Conservation (phyloP, 2,888 invertebrate species). For the Apodemia mormo region DNA sequence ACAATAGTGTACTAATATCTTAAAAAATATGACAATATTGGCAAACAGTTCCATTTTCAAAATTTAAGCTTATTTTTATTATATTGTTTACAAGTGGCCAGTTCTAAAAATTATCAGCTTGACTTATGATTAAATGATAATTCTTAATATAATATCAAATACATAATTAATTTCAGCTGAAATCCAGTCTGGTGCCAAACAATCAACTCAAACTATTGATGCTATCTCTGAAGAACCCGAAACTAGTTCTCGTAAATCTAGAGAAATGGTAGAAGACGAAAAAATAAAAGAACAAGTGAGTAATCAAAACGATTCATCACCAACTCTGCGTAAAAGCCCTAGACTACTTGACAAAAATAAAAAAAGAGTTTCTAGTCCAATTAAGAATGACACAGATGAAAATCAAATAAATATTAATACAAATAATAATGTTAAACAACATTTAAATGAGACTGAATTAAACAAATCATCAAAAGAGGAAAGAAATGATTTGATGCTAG, state of each 20-base stretch:
- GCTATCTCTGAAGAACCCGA: conserved; percentile 59
- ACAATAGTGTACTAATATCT: no score
- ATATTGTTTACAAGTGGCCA: no score
- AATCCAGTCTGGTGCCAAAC: conserved; percentile 39
- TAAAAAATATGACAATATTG: no score
- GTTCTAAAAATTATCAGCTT: no score
- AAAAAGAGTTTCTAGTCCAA: conserved; percentile 36
- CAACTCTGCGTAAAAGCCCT: conserved; percentile 42
- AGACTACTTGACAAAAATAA: conserved; percentile 44
- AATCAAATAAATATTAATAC: conserved; percentile 19
- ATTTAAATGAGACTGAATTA: conserved; percentile 13
- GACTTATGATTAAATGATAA: no score
- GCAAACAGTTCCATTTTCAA: no score
- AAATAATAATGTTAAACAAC: conserved; percentile 12
- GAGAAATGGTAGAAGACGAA: conserved; percentile 28
- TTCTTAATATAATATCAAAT: no score
- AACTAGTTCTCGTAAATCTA: conserved; percentile 38
- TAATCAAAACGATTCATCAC: conserved; percentile 30
- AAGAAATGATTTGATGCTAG: not conserved
- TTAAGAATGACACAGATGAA: conserved; percentile 35
- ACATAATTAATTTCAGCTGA: conserved; percentile 40
- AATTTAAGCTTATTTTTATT: no score
- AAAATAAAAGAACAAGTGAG: conserved; percentile 14
- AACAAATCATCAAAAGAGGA: conserved; percentile 10
- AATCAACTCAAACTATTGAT: conserved; percentile 42